phyloP scores from a whole-genome alignment of 1,140 invertebrate species.

The Vollenhovia emeryi region DNA sequence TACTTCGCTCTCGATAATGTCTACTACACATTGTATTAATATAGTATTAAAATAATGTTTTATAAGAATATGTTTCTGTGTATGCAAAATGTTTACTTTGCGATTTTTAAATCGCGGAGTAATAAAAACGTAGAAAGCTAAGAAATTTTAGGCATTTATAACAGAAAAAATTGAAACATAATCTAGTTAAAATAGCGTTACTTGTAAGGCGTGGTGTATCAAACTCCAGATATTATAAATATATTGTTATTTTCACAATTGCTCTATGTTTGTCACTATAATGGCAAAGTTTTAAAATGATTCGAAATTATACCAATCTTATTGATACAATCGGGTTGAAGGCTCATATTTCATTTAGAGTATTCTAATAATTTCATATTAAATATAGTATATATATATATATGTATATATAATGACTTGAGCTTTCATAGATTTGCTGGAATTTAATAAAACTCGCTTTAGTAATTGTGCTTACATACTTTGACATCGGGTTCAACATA shows the following conservation, averaged over 20 bases:
- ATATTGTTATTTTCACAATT: neutral
- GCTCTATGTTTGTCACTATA: neutral
- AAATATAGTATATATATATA: no score
- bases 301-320: neutral
- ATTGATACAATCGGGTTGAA: neutral
- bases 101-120: neutral
- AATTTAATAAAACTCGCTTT: neutral
- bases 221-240: neutral
- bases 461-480: neutral
- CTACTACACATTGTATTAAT: neutral
- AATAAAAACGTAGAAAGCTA: neutral
- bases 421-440: neutral
- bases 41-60: neutral
- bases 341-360: neutral
- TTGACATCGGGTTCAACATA: neutral
- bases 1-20: neutral
- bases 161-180: neutral
- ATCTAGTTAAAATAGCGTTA: neutral
- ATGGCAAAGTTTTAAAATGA: neutral
- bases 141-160: neutral
- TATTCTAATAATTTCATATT: no score
- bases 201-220: neutral
- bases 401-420: neutral
- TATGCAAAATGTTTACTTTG: neutral
- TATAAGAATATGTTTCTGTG: neutral